A percentile compares a stretch with the other conserved stretches of the same genome.
phyloP scores from a whole-genome alignment of 2,797 vertebrate genomes.

The Ceryle rudis region DNA sequence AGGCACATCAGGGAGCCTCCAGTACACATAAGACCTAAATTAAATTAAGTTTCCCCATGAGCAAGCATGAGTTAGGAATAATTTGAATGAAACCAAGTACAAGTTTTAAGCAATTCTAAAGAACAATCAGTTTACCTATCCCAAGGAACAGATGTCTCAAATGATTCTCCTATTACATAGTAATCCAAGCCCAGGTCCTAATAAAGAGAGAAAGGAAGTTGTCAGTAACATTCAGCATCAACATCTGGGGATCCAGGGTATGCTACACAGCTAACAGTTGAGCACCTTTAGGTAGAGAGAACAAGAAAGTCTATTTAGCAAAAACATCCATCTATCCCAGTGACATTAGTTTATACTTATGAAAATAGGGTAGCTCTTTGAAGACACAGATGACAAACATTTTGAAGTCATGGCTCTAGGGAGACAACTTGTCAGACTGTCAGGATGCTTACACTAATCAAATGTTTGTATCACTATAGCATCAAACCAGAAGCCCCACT shows the following conservation, averaged over 20 bases:
- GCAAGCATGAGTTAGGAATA: not conserved
- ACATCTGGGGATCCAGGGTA: not conserved
- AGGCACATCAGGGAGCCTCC: not conserved
- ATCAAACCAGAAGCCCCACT: not conserved
- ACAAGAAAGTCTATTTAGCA: not conserved
- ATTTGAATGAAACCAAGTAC: not conserved
- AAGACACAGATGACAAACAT: not conserved
- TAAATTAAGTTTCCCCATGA: not conserved
- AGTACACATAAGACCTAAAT: not conserved
- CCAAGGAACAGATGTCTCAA: conserved; percentile 99
- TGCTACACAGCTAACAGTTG: not conserved
- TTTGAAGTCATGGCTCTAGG: not conserved
- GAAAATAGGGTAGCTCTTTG: not conserved
- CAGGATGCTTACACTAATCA: not conserved
- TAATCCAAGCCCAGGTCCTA: conserved; percentile 98
- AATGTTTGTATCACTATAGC: not conserved
- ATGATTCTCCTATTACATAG: conserved; percentile 95
- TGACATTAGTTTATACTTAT: not conserved
- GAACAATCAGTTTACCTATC: conserved; percentile 89
- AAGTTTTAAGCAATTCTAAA: not conserved
- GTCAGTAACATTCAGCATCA: not conserved
- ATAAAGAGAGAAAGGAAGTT: conserved; percentile 50
- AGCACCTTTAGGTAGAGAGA: not conserved
- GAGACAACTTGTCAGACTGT: not conserved
- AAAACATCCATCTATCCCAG: not conserved